Evolutionary conservation across 2,113 vertebrate genomes (phyloP).

Genomic region (Porphyrio hochstetteri): DNA sequence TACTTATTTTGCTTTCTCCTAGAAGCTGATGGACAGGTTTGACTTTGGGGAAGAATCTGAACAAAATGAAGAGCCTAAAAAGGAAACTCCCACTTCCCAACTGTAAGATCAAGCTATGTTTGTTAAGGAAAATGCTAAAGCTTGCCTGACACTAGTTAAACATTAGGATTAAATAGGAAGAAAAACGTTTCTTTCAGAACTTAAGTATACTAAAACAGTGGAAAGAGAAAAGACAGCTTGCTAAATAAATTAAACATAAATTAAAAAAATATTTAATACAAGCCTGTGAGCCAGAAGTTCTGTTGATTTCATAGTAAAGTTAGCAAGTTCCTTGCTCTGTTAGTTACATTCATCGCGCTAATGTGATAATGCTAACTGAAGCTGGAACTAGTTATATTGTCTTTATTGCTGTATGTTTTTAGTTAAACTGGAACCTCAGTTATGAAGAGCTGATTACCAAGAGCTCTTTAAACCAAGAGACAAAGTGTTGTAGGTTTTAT

Average conservation of each 20-base stretch:
- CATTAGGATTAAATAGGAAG: neutral
- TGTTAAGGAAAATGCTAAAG: neutral
- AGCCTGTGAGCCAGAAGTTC: neutral
- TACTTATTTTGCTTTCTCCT: conserved; percentile 5
- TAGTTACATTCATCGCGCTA: neutral
- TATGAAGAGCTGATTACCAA: neutral
- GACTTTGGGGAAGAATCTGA: conserved; percentile 94
- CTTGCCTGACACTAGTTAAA: neutral
- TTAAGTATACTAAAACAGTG: neutral
- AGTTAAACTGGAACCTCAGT: neutral
- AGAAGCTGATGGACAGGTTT: conserved; percentile 98
- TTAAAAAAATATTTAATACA: neutral
- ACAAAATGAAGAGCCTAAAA: conserved; percentile 90
- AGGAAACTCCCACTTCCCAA: conserved; percentile 87
- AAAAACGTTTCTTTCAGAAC: neutral
- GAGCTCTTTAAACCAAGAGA: neutral
- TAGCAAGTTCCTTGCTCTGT: neutral
- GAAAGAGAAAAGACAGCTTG: neutral
- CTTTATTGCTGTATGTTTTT: neutral
- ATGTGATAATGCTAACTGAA: neutral
- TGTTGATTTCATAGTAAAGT: neutral
- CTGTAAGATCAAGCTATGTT: conserved; percentile 82
- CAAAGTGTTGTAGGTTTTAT: neutral
- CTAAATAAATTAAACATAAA: neutral
- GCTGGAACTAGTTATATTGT: neutral